These are phyloP conservation scores for human DNA, from an alignment of 2,113 vertebrate species.

Conservation along the genomic window GRCh38 chr15:41796501-41797000, in stretches of 20 bases:
- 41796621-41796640: conserved; percentile 65
- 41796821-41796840: background rate
- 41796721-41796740: background rate
- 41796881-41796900: background rate
- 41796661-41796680: conserved; percentile 70
- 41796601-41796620: background rate
- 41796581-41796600: conserved; percentile 69
- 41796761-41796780: background rate
- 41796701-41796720: conserved; percentile 37
- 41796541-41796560: conserved; percentile 73
- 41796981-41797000: conserved; percentile 7
- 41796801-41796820: background rate
- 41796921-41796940: background rate
- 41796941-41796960: background rate
- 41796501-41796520: conserved; percentile 76
- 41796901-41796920: conserved; percentile 16
- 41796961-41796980: conserved; percentile 11
- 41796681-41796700: conserved; percentile 43
- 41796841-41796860: background rate
- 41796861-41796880: background rate
- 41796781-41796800: background rate
- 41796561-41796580: conserved; percentile 52
- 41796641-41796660: conserved; percentile 55
- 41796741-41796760: conserved; percentile 43
- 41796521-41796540: conserved; percentile 79